Base-by-base conservation (phyloP, 1,140 invertebrate genomes). In the Anastatus disparis region DNA sequence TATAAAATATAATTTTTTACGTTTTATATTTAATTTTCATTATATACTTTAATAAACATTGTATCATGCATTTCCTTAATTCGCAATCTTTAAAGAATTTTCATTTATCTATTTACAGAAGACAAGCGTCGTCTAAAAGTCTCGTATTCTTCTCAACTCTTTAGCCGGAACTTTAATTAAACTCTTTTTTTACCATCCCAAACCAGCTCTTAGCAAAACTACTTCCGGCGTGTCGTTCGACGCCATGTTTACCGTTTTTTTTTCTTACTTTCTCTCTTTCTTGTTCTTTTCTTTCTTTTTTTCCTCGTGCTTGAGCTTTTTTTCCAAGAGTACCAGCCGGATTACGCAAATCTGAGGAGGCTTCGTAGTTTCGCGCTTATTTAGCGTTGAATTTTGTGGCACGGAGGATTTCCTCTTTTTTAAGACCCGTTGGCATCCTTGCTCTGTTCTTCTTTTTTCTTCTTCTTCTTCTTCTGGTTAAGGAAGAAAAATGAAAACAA, bases 91-190 rank as follows among this genome's bases (percentile, higher is more conserved):
- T 44, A 40, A 56, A 35, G 35, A 29, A 29, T 44, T 29, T 46
- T 35, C 4, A 9, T 46, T 67, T 58, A 35, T 58, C 56, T 46
- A 67, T 31, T 10, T 17, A 46, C 52, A n/a, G 6, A 17, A 22
- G 24, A 17, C 13, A 17, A 10, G 0, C 13, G 31, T 53, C 42
- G 35, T 22, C 44, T 27, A 13, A n/a, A 48, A 63, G 38, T 59
- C 63, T 42, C 53, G 40, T 62, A 70, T 64, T 75, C 76, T 74
- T 63, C 67, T 29, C 29, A 22, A 46, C 64, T 58, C 72, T 27
- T 24, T 10, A 62, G 42, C 65, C 75, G 72, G 78, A 78, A 79
- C 79, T 79, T 79, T 79, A 79, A 79, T 79, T 79, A 79, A 78
- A 73, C 75, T 78, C 77, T 77, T 75, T 31, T 62, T 75, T 78